A percentile compares a stretch with the other conserved stretches of the same genome.
Evolutionary conservation across 1,140 invertebrate species (phyloP).

Genomic region (Oppia nitens): DNA sequence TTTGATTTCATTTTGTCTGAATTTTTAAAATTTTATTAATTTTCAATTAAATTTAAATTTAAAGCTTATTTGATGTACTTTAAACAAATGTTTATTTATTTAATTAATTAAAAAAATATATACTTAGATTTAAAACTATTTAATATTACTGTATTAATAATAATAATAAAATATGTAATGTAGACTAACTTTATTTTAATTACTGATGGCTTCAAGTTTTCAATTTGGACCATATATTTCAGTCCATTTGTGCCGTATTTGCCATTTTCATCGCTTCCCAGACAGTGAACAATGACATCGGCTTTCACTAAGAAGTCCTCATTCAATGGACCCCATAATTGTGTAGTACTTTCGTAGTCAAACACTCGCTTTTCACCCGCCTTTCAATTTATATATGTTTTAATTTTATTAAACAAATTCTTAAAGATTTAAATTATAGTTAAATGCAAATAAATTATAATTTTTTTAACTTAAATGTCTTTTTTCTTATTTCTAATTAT

Average conservation of each 20-base stretch:
- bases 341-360: conserved; percentile 13
- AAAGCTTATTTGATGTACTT: too few species aligned
- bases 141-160: too few species aligned
- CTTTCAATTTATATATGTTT: too few species aligned
- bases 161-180: too few species aligned
- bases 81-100: too few species aligned
- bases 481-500: too few species aligned
- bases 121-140: too few species aligned
- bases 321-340: conserved; percentile 16
- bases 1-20: not conserved
- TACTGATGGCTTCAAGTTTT: conserved; percentile 5
- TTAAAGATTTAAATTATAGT: too few species aligned
- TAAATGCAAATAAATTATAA: too few species aligned
- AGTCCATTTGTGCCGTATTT: not conserved
- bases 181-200: conserved; percentile 1
- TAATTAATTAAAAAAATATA: too few species aligned
- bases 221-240: conserved; percentile 17
- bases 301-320: conserved; percentile 11
- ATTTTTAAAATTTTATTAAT: not conserved
- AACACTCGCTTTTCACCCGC: conserved; percentile 14
- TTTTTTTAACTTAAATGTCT: too few species aligned
- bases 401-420: too few species aligned
- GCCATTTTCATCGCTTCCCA: conserved; percentile 12
- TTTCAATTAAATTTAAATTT: not conserved
- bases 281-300: conserved; percentile 11